phyloP scores from a whole-genome alignment of 1,140 invertebrate species.

The Thalassaphorura encarpata region DNA sequence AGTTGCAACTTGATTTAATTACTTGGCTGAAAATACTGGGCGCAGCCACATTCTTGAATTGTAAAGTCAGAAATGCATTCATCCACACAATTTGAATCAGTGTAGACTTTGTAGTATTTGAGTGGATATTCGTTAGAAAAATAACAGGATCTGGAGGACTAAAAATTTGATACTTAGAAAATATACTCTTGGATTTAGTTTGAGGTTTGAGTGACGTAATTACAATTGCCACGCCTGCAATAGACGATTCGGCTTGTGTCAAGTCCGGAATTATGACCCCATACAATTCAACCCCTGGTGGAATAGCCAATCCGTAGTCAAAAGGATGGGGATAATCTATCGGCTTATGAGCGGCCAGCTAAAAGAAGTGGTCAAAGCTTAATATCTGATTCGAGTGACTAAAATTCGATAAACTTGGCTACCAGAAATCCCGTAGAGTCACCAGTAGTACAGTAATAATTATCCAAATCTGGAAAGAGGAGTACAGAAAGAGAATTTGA shows the following conservation, averaged over 20 bases:
- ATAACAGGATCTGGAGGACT: constrained; percentile 20
- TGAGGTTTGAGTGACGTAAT: not conserved
- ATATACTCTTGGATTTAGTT: not conserved
- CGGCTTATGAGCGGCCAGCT: not conserved
- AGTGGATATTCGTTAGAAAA: constrained; percentile 19
- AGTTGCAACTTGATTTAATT: too few relatives aligned
- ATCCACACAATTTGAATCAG: constrained; percentile 26
- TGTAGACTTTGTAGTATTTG: constrained; percentile 26
- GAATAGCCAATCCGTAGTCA: constrained; percentile 25
- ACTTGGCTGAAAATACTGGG: too few relatives aligned
- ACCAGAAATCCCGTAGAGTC: constrained; percentile 66
- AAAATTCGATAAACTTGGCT: too few relatives aligned
- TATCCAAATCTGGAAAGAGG: constrained; percentile 49
- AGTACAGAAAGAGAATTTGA: too few relatives aligned
- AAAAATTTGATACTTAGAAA: not conserved
- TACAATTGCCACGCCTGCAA: constrained; percentile 16
- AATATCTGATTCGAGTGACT: not conserved
- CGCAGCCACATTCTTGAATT: too few relatives aligned
- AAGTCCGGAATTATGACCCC: constrained; percentile 20
- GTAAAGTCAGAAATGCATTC: too few relatives aligned
- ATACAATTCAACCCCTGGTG: constrained; percentile 23
- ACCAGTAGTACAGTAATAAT: constrained; percentile 67
- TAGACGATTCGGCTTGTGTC: constrained; percentile 20
- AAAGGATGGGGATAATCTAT: constrained; percentile 22
- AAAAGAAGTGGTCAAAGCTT: not conserved